Evolutionary conservation across 2,797 vertebrate genomes (phyloP).

Genomic region (Lepidocolaptes lacrymiger): DNA sequence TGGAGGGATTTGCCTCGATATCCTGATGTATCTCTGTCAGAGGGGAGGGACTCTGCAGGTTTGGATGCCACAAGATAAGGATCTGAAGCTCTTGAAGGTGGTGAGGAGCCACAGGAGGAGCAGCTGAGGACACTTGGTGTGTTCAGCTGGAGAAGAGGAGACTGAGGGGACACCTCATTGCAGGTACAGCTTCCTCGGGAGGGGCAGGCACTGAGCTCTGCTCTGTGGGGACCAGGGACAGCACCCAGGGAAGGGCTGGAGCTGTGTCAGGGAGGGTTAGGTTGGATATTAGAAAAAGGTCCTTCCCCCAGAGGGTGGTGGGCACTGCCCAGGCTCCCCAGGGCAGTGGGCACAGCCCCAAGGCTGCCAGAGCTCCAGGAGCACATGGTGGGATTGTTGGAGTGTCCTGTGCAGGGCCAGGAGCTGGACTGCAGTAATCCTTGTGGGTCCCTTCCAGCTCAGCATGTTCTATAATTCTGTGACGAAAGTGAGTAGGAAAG

Average conservation of each 20-base stretch:
- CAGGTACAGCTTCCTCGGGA: not conserved
- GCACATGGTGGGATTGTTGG: rapidly evolving
- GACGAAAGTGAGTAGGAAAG: not conserved
- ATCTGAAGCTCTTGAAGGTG: not conserved
- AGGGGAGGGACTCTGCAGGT: not conserved
- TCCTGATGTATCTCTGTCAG: not conserved
- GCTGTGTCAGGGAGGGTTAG: rapidly evolving
- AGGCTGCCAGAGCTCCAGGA: not conserved
- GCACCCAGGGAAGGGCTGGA: not conserved
- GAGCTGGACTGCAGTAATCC: not conserved
- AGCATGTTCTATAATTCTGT: not conserved
- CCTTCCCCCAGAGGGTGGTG: rapidly evolving
- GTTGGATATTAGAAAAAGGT: rapidly evolving
- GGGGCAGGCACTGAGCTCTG: not conserved
- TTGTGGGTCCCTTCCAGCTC: not conserved
- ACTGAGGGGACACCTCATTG: not conserved
- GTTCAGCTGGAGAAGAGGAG: not conserved
- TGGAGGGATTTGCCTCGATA: not conserved
- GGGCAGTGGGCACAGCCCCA: not conserved
- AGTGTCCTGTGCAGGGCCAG: not conserved
- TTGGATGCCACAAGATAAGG: not conserved
- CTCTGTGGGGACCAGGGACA: not conserved
- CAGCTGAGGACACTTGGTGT: not conserved
- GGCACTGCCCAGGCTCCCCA: not conserved
- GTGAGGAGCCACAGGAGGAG: rapidly evolving